phyloP scores from a whole-genome alignment of 2,888 invertebrate genomes.

The Drosophila quasianomalipes region DNA sequence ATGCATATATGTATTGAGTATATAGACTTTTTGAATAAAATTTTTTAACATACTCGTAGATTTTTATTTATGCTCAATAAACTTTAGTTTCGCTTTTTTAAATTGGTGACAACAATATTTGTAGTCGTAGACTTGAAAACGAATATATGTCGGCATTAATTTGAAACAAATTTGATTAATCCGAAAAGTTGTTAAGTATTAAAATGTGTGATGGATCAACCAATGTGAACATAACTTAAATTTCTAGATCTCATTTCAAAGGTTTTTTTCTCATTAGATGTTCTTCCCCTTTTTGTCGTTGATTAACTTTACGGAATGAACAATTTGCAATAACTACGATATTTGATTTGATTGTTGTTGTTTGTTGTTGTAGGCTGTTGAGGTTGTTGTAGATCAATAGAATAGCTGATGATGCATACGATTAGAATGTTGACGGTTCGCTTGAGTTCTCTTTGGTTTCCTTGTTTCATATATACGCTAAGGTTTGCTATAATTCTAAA shows the following conservation, averaged over 20 bases:
- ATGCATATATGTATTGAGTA: slow-evolving; percentile 60
- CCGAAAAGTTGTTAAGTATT: slow-evolving; percentile 13
- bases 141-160: slow-evolving; percentile 22
- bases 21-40: slow-evolving; percentile 52
- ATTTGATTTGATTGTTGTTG: slow-evolving; percentile 72
- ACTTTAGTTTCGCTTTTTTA: slow-evolving; percentile 25
- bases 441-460: slow-evolving; percentile 72
- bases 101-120: slow-evolving; percentile 60
- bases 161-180: slow-evolving; percentile 36
- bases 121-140: slow-evolving; percentile 46
- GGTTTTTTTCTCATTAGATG: slow-evolving; percentile 11
- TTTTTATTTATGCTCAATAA: slow-evolving; percentile 44
- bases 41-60: slow-evolving; percentile 57
- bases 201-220: slow-evolving; percentile 46
- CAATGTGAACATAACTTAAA: slow-evolving; percentile 62
- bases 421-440: slow-evolving; percentile 71
- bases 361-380: slow-evolving; percentile 51
- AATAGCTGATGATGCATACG: slow-evolving; percentile 70
- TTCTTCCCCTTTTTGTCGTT: slow-evolving; percentile 29
- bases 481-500: slow-evolving; percentile 61
- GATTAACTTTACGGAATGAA: slow-evolving; percentile 55
- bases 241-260: slow-evolving; percentile 30
- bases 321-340: slow-evolving; percentile 74
- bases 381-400: slow-evolving; percentile 61
- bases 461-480: slow-evolving; percentile 37